Conservation (phyloP, 2,888 invertebrate genomes). For the Cosmorhoe ocellata region DNA sequence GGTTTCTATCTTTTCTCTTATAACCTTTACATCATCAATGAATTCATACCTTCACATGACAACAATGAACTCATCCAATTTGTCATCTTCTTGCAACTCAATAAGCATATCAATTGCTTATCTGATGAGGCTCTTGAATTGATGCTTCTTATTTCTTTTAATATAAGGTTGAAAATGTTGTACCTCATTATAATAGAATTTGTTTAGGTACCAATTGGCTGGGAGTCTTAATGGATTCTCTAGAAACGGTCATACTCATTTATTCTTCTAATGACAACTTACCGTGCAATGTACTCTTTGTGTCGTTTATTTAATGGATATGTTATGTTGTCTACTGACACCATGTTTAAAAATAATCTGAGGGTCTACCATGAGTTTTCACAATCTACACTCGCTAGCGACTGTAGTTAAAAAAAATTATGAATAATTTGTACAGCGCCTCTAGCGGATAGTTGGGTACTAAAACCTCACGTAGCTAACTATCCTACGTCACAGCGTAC, state of each 20-base stretch:
- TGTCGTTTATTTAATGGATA: neutral
- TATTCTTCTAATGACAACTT: conserved; percentile 26
- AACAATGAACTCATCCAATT: conserved; percentile 7
- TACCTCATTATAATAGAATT: conserved; percentile 1
- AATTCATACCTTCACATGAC: too few species aligned
- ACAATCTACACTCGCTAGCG: too few species aligned
- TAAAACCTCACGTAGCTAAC: too few species aligned
- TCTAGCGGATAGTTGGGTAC: too few species aligned
- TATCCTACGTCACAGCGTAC: too few species aligned
- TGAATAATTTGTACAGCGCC: too few species aligned
- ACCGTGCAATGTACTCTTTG: conserved; percentile 7
- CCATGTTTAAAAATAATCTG: too few species aligned
- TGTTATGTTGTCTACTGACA: neutral
- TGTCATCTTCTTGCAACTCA: conserved; percentile 1
- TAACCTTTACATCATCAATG: too few species aligned
- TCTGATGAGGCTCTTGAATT: neutral
- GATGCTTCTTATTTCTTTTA: neutral
- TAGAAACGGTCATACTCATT: conserved; percentile 29
- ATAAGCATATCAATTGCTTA: conserved; percentile 1
- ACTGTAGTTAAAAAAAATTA: too few species aligned
- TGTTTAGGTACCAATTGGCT: conserved; percentile 26
- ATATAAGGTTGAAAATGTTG: conserved; percentile 3
- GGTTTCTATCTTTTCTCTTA: too few species aligned
- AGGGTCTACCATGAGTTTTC: too few species aligned
- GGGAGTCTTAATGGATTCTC: conserved; percentile 33